Base-by-base conservation (phyloP, 1,140 invertebrate genomes). In the Drosophila takahashii region DNA sequence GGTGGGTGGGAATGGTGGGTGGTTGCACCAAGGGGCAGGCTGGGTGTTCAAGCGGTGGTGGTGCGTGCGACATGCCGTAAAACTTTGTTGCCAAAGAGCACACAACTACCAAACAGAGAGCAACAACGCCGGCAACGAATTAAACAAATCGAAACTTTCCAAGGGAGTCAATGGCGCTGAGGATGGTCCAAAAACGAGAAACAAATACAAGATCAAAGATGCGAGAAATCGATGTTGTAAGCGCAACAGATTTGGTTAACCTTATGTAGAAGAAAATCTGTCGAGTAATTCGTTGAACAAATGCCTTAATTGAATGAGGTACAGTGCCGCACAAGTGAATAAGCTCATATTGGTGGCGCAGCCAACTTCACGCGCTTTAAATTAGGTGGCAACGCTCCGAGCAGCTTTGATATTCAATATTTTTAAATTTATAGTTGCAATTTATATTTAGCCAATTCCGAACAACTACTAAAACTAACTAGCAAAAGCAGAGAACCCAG, bases 21-120 rank as follows among this genome's bases (percentile, higher is more conserved):
- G 34, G 37, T 18, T 66, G 34, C 56, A 54, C n/a, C 10, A 16
- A 7, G 37, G 11, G 27, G 27, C 26, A 27, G n/a, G 47, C 26
- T 29, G 26, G 44, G 44, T 26, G n/a, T 11, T 22, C 54, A 52
- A 9, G 8, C 26, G 67, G 34, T 15, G 70, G 45, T 39, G 45
- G 62, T 62, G 73, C 75, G 75, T 77, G 81, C 77, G 81, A 87
- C 69, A 81, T 87, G 74, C 69, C 64, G 60, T 64, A 57, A 69
- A 87, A 86, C 75, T 86, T 87, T 81, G 70, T 87, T 83, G 75
- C 70, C 81, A 83, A 87, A 81, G 67, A 78, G 45, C 79, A 60
- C 54, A 67, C 61, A 62, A 58, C 64, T 52, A 60, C 53, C 70
- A 54, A n/a, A 32, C 29, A 45, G 61, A 45, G 9, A 50, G 7